Conservation (phyloP, 2,888 invertebrate genomes). For the Cryptocephalus primarius region DNA sequence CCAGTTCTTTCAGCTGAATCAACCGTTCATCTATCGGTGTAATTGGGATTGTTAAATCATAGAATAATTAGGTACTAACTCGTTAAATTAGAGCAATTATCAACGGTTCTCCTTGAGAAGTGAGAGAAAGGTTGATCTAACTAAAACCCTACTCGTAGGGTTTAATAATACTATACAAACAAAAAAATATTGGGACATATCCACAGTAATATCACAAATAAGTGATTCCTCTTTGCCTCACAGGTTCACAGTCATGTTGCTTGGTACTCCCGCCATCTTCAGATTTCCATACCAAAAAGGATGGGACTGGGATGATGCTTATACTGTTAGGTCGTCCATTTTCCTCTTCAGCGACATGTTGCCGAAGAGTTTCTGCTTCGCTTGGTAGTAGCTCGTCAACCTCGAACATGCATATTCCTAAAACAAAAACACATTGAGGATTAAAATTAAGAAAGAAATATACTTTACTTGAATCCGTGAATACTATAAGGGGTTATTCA, state of each 20-base stretch:
- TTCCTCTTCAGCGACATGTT: constrained; percentile 26
- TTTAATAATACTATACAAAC: too few relatives aligned
- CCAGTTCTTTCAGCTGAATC: too few relatives aligned
- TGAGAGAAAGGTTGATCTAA: too few relatives aligned
- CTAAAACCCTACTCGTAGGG: too few relatives aligned
- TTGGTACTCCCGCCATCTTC: background rate
- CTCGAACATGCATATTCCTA: constrained; percentile 28
- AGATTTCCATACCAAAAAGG: background rate
- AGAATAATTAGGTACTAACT: too few relatives aligned
- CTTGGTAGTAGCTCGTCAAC: constrained; percentile 24
- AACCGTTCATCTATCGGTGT: too few relatives aligned
- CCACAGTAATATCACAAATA: background rate
- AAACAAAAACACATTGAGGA: constrained; percentile 8
- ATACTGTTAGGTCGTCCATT: constrained; percentile 17
- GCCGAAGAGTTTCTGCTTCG: constrained; percentile 23
- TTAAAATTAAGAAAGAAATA: background rate
- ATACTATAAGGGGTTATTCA: too few relatives aligned
- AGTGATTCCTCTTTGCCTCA: background rate
- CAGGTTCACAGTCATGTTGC: background rate
- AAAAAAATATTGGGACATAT: background rate
- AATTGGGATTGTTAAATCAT: too few relatives aligned
- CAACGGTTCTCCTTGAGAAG: too few relatives aligned
- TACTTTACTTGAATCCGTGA: too few relatives aligned
- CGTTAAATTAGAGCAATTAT: too few relatives aligned
- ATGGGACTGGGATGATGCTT: background rate